A percentile compares a stretch with the other conserved stretches of the same genome.
These are phyloP conservation scores for Cinclus mexicanus DNA, from an alignment of 2,113 vertebrate species.

Conservation along the genomic window DNA sequence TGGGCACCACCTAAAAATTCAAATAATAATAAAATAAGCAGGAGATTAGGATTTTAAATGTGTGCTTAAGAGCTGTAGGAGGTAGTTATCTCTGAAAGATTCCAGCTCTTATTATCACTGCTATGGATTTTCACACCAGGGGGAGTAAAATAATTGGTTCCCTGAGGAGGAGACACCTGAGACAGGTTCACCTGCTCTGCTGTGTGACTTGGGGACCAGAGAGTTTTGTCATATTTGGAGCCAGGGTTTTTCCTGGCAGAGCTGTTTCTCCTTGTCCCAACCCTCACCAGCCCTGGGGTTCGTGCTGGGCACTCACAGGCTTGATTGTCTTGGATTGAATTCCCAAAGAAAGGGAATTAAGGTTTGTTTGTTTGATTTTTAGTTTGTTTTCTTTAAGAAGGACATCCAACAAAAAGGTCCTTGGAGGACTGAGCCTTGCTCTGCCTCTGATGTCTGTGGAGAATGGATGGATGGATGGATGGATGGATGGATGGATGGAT, in stretches of 20 bases:
- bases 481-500: neutral
- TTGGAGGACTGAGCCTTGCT: neutral
- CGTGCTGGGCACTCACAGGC: fast-evolving
- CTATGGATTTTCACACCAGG: neutral
- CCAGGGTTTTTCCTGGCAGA: neutral
- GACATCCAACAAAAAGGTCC: neutral
- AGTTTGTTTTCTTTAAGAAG: neutral
- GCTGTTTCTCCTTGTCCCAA: neutral
- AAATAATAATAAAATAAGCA: neutral
- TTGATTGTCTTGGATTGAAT: neutral
- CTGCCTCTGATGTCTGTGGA: neutral
- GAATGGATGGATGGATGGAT: too few species aligned
- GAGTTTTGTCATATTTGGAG: neutral
- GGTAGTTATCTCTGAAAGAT: neutral
- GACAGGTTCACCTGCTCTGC: neutral
- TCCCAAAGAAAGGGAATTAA: neutral
- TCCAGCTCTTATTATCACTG: neutral
- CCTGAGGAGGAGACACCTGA: neutral
- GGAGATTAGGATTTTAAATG: neutral
- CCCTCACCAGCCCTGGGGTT: neutral
- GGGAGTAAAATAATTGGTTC: constrained; percentile 50
- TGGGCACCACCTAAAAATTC: neutral
- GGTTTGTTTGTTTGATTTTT: too few species aligned
- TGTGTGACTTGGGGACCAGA: neutral
- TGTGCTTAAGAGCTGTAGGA: neutral